Conservation (phyloP, 2,797 vertebrate genomes). For the Pagetopsis macropterus region DNA sequence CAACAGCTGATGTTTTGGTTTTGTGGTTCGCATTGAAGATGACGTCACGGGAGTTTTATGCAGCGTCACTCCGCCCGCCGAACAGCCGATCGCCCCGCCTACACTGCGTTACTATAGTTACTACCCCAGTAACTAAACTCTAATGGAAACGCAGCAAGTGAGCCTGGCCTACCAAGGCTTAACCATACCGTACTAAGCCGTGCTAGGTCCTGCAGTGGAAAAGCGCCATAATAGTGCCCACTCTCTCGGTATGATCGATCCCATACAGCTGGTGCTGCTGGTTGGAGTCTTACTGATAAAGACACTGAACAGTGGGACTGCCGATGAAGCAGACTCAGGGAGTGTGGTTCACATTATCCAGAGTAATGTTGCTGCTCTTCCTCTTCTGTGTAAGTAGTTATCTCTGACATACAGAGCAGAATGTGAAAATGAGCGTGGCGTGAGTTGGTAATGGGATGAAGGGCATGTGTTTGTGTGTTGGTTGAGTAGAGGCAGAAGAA, state of each 20-base stretch:
- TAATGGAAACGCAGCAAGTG: too few relatives aligned
- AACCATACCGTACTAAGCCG: too few relatives aligned
- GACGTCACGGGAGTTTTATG: too few relatives aligned
- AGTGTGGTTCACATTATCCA: conserved; percentile 8
- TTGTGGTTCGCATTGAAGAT: too few relatives aligned
- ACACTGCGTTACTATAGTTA: too few relatives aligned
- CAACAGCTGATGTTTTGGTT: too few relatives aligned
- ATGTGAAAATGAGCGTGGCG: conserved; percentile 33
- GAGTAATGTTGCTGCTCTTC: conserved; percentile 33
- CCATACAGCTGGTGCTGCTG: conserved; percentile 9
- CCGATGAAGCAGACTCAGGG: conserved; percentile 4
- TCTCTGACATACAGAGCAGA: conserved; percentile 31
- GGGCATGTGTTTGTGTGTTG: not conserved
- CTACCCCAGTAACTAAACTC: too few relatives aligned
- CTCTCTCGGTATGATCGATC: conserved; percentile 30
- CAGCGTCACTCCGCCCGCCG: too few relatives aligned
- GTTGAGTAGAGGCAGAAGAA: conserved; percentile 8
- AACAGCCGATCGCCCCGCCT: too few relatives aligned
- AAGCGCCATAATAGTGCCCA: conserved; percentile 9
- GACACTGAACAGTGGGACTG: conserved; percentile 9
- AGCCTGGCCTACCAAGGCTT: too few relatives aligned
- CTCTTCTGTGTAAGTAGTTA: conserved; percentile 29
- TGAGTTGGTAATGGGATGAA: conserved; percentile 21
- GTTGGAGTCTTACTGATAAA: not conserved
- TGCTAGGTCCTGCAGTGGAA: too few relatives aligned